These are phyloP conservation scores for Nomada lathburiana DNA, from an alignment of 2,888 invertebrate genomes.

Conservation along the genomic window DNA sequence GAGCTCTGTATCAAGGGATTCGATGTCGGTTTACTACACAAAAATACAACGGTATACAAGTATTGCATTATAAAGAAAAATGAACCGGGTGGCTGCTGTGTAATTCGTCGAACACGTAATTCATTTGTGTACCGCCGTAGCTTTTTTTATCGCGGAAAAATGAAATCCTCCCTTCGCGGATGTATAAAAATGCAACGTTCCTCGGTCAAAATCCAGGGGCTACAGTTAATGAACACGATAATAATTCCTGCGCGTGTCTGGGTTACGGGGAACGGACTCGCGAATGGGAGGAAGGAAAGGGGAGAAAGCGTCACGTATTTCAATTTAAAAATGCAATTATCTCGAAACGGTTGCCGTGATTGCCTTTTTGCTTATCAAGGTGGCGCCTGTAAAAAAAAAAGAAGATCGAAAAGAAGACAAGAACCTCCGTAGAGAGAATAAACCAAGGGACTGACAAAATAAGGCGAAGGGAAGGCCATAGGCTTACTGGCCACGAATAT, in stretches of 20 bases:
- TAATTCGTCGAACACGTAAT: background rate
- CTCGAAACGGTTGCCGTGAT: constrained; percentile 43
- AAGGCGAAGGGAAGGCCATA: background rate
- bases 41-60: background rate
- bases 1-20: background rate
- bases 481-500: constrained; percentile 2
- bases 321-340: constrained; percentile 59
- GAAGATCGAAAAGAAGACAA: background rate
- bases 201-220: constrained; percentile 16
- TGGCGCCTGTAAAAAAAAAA: constrained; percentile 22
- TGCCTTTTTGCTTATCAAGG: constrained; percentile 53
- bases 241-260: constrained; percentile 32
- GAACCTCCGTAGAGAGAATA: background rate
- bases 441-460: constrained; percentile 8
- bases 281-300: background rate
- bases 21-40: too few relatives aligned
- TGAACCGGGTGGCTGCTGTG: too few relatives aligned
- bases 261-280: background rate
- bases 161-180: background rate
- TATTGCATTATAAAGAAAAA: background rate
- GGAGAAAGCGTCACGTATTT: constrained; percentile 40
- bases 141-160: background rate
- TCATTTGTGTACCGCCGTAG: background rate
- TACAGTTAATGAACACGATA: constrained; percentile 43
- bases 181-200: constrained; percentile 3